These are phyloP conservation scores for Agriopis leucophaearia DNA, from an alignment of 2,888 invertebrate species.

Conservation along the genomic window DNA sequence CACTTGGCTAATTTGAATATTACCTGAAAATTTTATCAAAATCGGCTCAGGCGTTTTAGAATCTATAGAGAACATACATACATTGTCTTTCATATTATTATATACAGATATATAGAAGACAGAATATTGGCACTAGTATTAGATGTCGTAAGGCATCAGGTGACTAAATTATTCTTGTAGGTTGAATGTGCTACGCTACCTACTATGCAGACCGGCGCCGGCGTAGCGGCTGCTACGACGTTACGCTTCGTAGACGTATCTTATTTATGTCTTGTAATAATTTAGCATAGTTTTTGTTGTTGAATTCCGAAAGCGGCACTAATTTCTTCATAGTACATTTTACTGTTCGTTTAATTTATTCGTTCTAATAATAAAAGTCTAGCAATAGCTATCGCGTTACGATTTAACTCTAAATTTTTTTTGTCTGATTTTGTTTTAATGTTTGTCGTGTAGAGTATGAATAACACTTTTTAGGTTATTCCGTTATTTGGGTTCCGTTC, in stretches of 20 bases:
- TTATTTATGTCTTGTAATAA: slow-evolving; percentile 76
- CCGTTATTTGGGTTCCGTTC: no score
- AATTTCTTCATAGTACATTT: slow-evolving; percentile 50
- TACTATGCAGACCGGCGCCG: slow-evolving; percentile 55
- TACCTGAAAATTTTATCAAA: no score
- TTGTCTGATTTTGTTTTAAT: slow-evolving; percentile 2
- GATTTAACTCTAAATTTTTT: not conserved
- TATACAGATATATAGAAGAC: no score
- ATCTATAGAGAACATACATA: no score
- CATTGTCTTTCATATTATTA: no score
- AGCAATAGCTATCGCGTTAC: not conserved
- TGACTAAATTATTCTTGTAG: not conserved
- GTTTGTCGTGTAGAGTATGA: not conserved
- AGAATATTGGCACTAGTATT: no score
- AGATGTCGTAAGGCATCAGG: no score
- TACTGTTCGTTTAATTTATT: slow-evolving; percentile 41
- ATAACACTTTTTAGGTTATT: not conserved
- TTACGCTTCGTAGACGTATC: slow-evolving; percentile 68
- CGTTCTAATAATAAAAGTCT: slow-evolving; percentile 32
- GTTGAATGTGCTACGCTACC: slow-evolving; percentile 56
- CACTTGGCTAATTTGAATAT: no score
- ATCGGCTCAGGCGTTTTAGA: no score
- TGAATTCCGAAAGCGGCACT: slow-evolving; percentile 60
- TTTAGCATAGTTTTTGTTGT: slow-evolving; percentile 53
- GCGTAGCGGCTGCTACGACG: slow-evolving; percentile 59